Evolutionary conservation across 2,888 invertebrate genomes (phyloP), one percentile per base, ranked within the genome.

Genomic region (Meiosimyza decipiens): DNA sequence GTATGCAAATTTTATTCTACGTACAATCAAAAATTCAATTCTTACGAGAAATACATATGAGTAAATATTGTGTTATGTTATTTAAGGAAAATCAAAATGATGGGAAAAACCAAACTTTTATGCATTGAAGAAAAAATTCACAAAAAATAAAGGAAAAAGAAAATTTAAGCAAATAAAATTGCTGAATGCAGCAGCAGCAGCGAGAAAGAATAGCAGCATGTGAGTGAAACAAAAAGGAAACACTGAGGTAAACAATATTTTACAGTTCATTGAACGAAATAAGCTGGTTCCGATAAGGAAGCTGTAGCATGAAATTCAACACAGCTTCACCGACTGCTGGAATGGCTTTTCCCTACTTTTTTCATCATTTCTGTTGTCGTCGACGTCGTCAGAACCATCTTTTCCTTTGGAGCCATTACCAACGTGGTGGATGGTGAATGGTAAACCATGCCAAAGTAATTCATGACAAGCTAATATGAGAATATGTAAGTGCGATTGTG

Each of bases 231-330:
- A 73, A 72, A 75, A 75, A 78, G 79, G 81, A 80, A 80, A 78
- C 76, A 73, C 76, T 79, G 82, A 83, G 84, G 83, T 83, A 83
- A 83, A 83, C 84, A 83, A 84, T 83, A 83, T 84, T 83, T 83
- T 82, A 75, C 83, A 83, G 84, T 84, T 83, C 84, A 84, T 82
- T 83, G 83, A 84, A 84, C 84, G 82, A 81, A 83, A 82, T 83
- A 82, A 83, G 82, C 84, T 82, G 79, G 80, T 83, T 84, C 82
- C 84, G 84, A 83, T 83, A 83, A 83, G 82, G 75, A 76, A 76
- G 68, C 66, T 71, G 71, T 18, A 63, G 71, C 40, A 40, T 71
- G 67, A 69, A 72, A 71, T 71, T 40, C 57, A 68, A 70, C 47
- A 62, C 59, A 28, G 40, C 28, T 52, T 18, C 16, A 47, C 22